phyloP scores from a whole-genome alignment of 2,113 vertebrate species.

The Leptodactylus fuscus region DNA sequence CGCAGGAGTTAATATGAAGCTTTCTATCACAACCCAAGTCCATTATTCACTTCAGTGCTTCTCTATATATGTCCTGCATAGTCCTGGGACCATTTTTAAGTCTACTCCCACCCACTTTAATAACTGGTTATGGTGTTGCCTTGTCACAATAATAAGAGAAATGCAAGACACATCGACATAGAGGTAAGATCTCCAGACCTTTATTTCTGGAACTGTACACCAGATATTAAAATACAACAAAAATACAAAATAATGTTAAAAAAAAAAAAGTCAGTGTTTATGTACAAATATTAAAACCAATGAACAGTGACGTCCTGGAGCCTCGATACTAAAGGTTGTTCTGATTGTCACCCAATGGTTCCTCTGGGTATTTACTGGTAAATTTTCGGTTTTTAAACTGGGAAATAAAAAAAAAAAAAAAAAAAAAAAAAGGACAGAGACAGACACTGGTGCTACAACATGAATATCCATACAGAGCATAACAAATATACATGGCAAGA shows the following conservation, averaged over 20 bases:
- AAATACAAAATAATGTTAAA: constrained; percentile 98
- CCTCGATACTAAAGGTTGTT: constrained; percentile 88
- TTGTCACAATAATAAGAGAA: too few relatives aligned
- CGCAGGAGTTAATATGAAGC: too few relatives aligned
- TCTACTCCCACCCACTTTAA: too few relatives aligned
- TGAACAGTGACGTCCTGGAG: constrained; percentile 90
- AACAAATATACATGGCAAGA: constrained; percentile 70
- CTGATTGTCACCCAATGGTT: constrained; percentile 94
- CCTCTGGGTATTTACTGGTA: constrained; percentile 64
- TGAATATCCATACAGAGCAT: constrained; percentile 68
- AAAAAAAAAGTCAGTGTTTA: constrained; percentile 96
- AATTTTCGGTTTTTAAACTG: constrained; percentile 65
- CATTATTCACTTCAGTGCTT: too few relatives aligned
- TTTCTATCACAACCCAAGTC: too few relatives aligned
- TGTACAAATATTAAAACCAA: constrained; percentile 99
- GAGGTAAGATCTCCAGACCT: constrained; percentile 90
- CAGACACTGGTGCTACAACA: constrained; percentile 69
- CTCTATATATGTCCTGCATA: too few relatives aligned
- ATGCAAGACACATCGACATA: not conserved
- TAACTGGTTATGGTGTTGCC: too few relatives aligned
- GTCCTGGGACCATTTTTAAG: too few relatives aligned
- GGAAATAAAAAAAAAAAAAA: constrained; percentile 64
- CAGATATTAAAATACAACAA: constrained; percentile 99
- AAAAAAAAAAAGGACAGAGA: constrained; percentile 61
- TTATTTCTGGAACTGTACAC: constrained; percentile 99